Conservation (phyloP, 2,797 vertebrate genomes). For the Myripristis murdjan region DNA sequence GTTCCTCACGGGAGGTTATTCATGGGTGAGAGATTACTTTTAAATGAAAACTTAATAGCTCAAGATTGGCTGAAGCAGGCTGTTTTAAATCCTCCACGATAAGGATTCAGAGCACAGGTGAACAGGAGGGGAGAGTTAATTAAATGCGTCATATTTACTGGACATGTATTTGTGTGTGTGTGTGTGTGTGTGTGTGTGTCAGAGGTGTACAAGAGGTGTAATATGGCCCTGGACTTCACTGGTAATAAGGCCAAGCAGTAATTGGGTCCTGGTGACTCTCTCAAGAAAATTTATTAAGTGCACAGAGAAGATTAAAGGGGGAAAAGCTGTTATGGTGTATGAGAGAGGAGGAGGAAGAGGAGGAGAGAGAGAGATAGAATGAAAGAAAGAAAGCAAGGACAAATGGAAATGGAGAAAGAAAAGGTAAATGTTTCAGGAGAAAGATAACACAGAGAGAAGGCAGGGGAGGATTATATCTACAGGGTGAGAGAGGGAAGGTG, state of each 20-base stretch:
- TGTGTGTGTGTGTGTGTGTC: conserved; percentile 10
- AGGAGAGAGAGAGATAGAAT: not conserved
- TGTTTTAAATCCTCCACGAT: conserved; percentile 17
- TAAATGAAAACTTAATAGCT: not conserved
- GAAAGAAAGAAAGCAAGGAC: conserved; percentile 3
- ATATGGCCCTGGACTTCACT: conserved; percentile 43
- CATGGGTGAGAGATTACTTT: too few species aligned
- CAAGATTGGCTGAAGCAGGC: not conserved
- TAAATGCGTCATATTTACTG: conserved; percentile 47
- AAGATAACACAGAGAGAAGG: too few species aligned
- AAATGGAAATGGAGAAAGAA: too few species aligned
- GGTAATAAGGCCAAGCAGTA: conserved; percentile 43
- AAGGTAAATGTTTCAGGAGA: too few species aligned
- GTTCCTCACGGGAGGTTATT: too few species aligned
- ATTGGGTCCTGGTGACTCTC: conserved; percentile 54
- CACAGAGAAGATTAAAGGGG: conserved; percentile 34
- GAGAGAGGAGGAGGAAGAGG: not conserved
- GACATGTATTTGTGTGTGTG: conserved; percentile 9
- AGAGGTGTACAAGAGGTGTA: conserved; percentile 22
- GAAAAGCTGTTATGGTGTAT: conserved; percentile 19
- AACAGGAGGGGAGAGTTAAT: conserved; percentile 37
- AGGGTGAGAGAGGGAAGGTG: not conserved
- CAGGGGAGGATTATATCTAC: conserved; percentile 2
- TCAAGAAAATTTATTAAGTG: conserved; percentile 57
- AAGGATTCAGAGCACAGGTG: conserved; percentile 35